Base-by-base conservation (phyloP, 2,888 invertebrate species). In the Zaprionus lineosus region DNA sequence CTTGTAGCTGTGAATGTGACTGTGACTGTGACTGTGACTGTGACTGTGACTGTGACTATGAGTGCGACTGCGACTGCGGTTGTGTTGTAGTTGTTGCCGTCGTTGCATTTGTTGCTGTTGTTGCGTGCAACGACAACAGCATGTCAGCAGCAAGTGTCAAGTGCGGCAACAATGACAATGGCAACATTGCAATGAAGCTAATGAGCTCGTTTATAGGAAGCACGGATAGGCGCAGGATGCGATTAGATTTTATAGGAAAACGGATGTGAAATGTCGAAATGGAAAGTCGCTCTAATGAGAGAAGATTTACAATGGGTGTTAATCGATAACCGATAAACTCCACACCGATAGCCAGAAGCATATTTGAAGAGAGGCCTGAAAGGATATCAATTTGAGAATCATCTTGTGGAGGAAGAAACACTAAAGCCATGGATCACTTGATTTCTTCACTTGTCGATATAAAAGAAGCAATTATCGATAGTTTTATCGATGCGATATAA, bases 61-160 rank as follows among this genome's bases (percentile, higher is more conserved):
- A 50, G 37, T 31, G 7, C 12, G 33, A 12, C 33, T 31, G 15
- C 31, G 44, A n/a, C 52, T 8, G 24, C 8, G 37, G 24, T 44
- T 57, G 50, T 43, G 53, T 37, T 16, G 36, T 8, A 53, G 56
- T 55, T 58, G 41, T 56, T 43, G 62, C 36, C 47, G 34, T 19
- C 12, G 39, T 12, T 48, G 62, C 24, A 52, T 57, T 34, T 62
- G 74, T 15, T 55, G 64, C 36, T 74, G 58, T 39, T 70, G 50
- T 73, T 74, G 63, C 65, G 69, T 62, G 74, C 70, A 56, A 50
- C 56, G 59, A 57, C 70, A 63, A 66, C 69, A 58, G 50, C 81
- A 67, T 74, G 58, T 64, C 68, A 74, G 63, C 47, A 48, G 58
- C 72, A 69, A 78, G 82, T 78, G 78, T 78, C 78, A 78, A 82